Evolutionary conservation across 2,888 invertebrate genomes (phyloP), one percentile per base, ranked within the genome.

Genomic region (Megastigmus dorsalis): DNA sequence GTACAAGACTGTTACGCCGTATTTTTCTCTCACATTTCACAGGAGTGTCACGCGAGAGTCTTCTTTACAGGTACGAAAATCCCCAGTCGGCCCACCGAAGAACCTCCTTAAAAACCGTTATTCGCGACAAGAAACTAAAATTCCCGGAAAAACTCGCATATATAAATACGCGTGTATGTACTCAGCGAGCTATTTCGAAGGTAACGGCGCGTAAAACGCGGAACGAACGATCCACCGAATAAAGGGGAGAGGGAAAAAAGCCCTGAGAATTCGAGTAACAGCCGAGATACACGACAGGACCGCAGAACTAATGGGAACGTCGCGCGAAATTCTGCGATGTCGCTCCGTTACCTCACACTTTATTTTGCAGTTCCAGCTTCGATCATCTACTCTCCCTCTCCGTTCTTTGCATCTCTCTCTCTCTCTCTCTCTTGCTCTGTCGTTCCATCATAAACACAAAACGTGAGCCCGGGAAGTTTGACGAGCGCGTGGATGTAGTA

Each of bases 241-340:
- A 3, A 26, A 13, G 10, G 13, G 20, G 38, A 59, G n/a, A 9
- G 20, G 38, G 41, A 7, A 9, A 59, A 57, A 38, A 30, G 18
- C 26, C 10, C 13, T 10, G 9, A 4, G 1, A 10, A 45, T 33
- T 18, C 38, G n/a, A 1, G 59, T 3, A 10, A 59, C n/a, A n/a
- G n/a, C n/a, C n/a, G 28, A n/a, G 43, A 38, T 33, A 26, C 7
- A 43, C 20, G 36, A 36, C 62, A 36, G n/a, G 3, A 3, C 10
- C n/a, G 10, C 18, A 18, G 13, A 45, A 63, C 63, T 71, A 71
- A 71, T 63, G 55, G 55, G 38, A 71, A 71, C 36, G 63, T 48
- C 55, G 28, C 28, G 26, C 26, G 20, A 26, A n/a, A 48, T 48
- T 5, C 33, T 13, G 28, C 28, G 28, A 43, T 2, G 33, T 18